Evolutionary conservation across 2,113 vertebrate genomes (phyloP).

Genomic region (Nibea coibor): DNA sequence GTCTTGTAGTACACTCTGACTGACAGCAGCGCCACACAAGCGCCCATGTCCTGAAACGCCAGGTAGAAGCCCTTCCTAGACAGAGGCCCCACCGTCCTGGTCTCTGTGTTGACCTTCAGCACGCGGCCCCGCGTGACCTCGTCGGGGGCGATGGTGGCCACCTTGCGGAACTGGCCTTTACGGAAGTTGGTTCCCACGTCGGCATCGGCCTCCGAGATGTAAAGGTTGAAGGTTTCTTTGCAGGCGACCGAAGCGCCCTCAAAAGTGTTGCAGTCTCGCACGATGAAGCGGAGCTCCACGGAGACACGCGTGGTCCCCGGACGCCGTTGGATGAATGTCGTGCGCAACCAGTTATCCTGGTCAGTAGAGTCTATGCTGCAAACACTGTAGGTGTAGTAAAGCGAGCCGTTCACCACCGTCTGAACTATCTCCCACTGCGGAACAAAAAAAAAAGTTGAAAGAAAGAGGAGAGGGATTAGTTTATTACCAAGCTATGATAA

Average conservation of each 20-base stretch:
- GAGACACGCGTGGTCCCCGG: conserved; percentile 88
- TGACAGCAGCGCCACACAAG: conserved; percentile 92
- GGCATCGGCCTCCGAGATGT: conserved; percentile 90
- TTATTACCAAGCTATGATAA: conserved; percentile 21
- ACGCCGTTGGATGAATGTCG: conserved; percentile 95
- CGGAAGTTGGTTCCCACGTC: conserved; percentile 97
- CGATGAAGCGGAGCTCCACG: conserved; percentile 92
- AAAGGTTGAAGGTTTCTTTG: conserved; percentile 98
- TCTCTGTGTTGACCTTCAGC: conserved; percentile 91
- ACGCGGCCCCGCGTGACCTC: conserved; percentile 89
- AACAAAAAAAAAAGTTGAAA: conserved; percentile 29
- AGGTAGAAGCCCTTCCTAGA: conserved; percentile 92
- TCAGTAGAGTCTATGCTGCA: conserved; percentile 91
- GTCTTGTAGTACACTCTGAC: conserved; percentile 94
- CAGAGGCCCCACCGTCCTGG: conserved; percentile 86
- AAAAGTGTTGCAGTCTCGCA: conserved; percentile 96
- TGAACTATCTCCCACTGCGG: conserved; percentile 95
- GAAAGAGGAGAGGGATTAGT: conserved; percentile 41
- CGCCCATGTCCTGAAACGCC: conserved; percentile 96
- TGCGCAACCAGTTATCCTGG: conserved; percentile 98
- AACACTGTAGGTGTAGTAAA: conserved; percentile 94
- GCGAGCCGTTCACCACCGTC: conserved; percentile 90
- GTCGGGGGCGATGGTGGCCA: conserved; percentile 95
- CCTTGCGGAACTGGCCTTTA: conserved; percentile 93
- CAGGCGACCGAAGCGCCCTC: conserved; percentile 87